These are phyloP conservation scores for Thinocorus orbignyianus DNA, from an alignment of 2,113 vertebrate genomes.

Conservation along the genomic window DNA sequence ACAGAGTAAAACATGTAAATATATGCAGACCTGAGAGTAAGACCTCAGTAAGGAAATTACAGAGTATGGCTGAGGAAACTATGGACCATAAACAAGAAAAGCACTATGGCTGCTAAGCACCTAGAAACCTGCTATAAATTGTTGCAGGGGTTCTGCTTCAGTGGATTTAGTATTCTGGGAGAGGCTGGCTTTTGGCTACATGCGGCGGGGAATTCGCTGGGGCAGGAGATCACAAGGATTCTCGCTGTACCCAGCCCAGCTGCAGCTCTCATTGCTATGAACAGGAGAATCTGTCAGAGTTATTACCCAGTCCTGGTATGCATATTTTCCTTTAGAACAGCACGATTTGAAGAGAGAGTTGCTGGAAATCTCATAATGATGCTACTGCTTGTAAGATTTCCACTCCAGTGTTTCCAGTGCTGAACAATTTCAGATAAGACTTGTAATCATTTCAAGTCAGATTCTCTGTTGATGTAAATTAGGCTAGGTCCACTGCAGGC, in stretches of 20 bases:
- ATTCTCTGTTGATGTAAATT: background rate
- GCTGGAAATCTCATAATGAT: background rate
- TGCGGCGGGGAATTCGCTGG: background rate
- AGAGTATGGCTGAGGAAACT: slow-evolving; percentile 65
- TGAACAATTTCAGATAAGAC: background rate
- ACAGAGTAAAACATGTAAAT: slow-evolving; percentile 82
- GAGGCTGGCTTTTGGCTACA: slow-evolving; percentile 22
- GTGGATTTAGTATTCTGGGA: slow-evolving; percentile 65
- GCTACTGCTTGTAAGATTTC: background rate
- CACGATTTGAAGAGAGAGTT: background rate
- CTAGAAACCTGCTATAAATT: slow-evolving; percentile 71
- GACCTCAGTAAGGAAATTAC: slow-evolving; percentile 74
- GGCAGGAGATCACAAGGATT: slow-evolving; percentile 22
- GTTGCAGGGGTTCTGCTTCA: slow-evolving; percentile 54
- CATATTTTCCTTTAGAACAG: slow-evolving; percentile 13
- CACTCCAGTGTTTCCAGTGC: background rate
- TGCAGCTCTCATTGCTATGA: background rate
- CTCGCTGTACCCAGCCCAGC: background rate
- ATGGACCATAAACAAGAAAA: slow-evolving; percentile 65
- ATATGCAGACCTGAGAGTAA: slow-evolving; percentile 78
- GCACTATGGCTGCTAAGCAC: slow-evolving; percentile 66
- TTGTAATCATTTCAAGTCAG: slow-evolving; percentile 1
- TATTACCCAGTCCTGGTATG: slow-evolving; percentile 8
- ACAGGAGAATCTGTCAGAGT: background rate
- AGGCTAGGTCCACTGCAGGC: background rate